Percentiles rank a stretch among this genome's conserved stretches.
Conservation (phyloP, 2,113 vertebrate species). For the Semicossyphus pulcher region DNA sequence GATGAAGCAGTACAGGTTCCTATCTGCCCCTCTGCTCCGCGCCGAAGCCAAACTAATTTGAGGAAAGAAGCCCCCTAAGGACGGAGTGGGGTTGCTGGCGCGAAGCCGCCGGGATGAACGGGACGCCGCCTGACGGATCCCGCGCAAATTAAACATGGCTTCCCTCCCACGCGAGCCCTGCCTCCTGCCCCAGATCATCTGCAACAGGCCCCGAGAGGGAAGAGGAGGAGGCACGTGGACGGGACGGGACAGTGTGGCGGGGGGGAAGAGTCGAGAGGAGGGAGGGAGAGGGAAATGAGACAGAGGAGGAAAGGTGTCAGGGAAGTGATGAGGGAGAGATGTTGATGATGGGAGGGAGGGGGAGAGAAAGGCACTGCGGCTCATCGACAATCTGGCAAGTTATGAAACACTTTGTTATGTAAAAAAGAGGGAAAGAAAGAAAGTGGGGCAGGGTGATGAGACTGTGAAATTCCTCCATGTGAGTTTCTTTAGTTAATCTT, state of each 20-base stretch:
- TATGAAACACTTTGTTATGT: slow-evolving; percentile 76
- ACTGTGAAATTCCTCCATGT: slow-evolving; percentile 31
- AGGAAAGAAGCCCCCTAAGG: slow-evolving; percentile 19
- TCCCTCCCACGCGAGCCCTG: slow-evolving; percentile 44
- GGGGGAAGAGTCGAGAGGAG: neutral
- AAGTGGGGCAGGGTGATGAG: slow-evolving; percentile 41
- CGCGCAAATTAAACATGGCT: slow-evolving; percentile 64
- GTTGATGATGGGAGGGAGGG: slow-evolving; percentile 3
- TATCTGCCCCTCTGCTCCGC: slow-evolving; percentile 20
- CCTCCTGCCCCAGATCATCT: slow-evolving; percentile 44
- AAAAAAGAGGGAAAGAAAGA: slow-evolving; percentile 42
- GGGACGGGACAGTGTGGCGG: neutral
- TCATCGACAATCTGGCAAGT: slow-evolving; percentile 70
- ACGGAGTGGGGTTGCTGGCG: neutral
- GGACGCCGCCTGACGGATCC: slow-evolving; percentile 25
- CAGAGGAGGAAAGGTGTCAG: slow-evolving; percentile 17
- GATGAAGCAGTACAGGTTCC: slow-evolving; percentile 5
- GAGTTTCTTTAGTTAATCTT: slow-evolving; percentile 4
- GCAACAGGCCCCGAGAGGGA: neutral
- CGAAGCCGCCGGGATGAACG: slow-evolving; percentile 25
- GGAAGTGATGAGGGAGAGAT: slow-evolving; percentile 23
- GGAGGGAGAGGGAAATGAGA: neutral
- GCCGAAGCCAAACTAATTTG: slow-evolving; percentile 37
- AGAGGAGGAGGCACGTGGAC: slow-evolving; percentile 28
- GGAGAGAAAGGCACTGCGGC: slow-evolving; percentile 25